Conservation (phyloP, 2,113 vertebrate species). For the Eudyptes chrysolophus region DNA sequence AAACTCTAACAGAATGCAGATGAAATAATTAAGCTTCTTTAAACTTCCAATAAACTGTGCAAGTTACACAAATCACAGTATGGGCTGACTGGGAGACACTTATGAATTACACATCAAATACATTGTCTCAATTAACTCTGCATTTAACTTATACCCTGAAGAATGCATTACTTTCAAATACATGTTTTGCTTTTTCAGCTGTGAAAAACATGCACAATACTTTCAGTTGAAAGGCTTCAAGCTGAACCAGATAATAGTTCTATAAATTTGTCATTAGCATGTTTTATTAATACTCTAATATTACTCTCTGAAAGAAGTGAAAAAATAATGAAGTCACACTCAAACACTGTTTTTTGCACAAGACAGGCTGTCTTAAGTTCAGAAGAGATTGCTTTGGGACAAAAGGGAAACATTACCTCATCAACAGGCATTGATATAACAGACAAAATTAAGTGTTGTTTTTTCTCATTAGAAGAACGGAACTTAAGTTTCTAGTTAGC, state of each 20-base stretch:
- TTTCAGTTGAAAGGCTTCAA: slow-evolving; percentile 9
- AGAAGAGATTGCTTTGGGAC: not conserved
- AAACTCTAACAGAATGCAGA: not conserved
- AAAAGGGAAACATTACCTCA: not conserved
- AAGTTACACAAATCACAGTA: not conserved
- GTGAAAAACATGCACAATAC: not conserved
- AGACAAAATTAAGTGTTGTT: not conserved
- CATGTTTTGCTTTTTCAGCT: not conserved
- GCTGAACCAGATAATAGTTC: not conserved
- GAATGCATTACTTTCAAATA: not conserved
- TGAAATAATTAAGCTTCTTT: not conserved
- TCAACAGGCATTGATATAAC: not conserved
- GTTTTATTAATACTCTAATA: not conserved
- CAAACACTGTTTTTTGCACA: not conserved
- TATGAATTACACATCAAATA: not conserved
- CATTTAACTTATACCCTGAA: not conserved
- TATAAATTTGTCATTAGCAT: not conserved
- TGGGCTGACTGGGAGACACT: not conserved
- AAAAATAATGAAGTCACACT: not conserved
- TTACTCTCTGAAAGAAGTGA: not conserved
- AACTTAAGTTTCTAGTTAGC: not conserved
- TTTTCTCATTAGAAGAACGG: not conserved
- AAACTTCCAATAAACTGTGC: not conserved
- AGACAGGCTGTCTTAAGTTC: not conserved
- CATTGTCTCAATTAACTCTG: not conserved